Percentiles rank a stretch among this genome's conserved stretches.
Evolutionary conservation across 2,797 vertebrate genomes (phyloP).

Genomic region (Gambelia wislizenii): DNA sequence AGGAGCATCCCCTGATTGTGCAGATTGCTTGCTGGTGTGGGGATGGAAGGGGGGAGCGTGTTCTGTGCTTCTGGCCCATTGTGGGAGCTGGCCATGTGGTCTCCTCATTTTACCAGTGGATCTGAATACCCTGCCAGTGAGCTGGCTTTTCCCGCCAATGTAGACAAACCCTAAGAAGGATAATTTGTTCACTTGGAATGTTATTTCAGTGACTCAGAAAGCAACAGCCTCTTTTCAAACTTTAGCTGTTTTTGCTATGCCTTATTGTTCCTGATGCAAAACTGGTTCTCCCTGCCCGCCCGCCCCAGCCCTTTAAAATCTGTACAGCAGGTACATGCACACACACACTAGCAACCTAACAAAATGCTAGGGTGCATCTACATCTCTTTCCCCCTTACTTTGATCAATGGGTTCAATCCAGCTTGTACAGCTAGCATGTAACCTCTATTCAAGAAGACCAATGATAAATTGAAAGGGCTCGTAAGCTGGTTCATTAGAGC

Average conservation of each 20-base stretch:
- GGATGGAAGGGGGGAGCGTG: too few species aligned
- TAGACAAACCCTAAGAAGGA: too few species aligned
- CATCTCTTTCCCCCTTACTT: slow-evolving; percentile 35
- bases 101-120: too few species aligned
- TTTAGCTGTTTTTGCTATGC: not conserved
- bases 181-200: not conserved
- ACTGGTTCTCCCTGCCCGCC: too few species aligned
- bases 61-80: too few species aligned
- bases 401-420: slow-evolving; percentile 54
- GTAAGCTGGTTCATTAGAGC: slow-evolving; percentile 32
- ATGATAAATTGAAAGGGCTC: slow-evolving; percentile 47
- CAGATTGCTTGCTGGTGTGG: too few species aligned
- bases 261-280: slow-evolving; percentile 30
- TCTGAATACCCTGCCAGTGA: too few species aligned
- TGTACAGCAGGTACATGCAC: not conserved
- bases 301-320: not conserved
- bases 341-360: not conserved
- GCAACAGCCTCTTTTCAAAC: not conserved
- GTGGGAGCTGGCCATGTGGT: too few species aligned
- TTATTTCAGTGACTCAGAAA: not conserved
- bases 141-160: too few species aligned
- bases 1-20: too few species aligned
- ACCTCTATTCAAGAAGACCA: slow-evolving; percentile 63
- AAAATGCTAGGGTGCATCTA: slow-evolving; percentile 14
- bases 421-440: slow-evolving; percentile 12